A percentile compares a stretch with the other conserved stretches of the same genome.
phyloP scores from a whole-genome alignment of 2,113 vertebrate genomes.

The Anarrhichthys ocellatus region DNA sequence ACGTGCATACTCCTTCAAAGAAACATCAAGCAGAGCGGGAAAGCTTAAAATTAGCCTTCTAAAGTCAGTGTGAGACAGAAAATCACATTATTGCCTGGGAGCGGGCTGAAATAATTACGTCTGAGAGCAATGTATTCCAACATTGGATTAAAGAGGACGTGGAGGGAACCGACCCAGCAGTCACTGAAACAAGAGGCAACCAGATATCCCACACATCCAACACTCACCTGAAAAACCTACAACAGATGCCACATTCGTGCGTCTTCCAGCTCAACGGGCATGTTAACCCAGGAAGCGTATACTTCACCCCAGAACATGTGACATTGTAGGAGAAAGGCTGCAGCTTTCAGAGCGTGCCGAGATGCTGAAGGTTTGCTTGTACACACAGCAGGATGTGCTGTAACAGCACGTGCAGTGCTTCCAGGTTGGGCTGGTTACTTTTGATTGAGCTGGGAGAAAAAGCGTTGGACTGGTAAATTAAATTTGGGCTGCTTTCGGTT shows the following conservation, averaged over 20 bases:
- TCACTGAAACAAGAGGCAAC: constrained; percentile 26
- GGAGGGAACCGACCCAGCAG: constrained; percentile 29
- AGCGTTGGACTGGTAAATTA: background rate
- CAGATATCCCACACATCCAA: constrained; percentile 3
- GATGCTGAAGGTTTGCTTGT: background rate
- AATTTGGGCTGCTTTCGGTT: background rate
- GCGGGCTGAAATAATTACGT: constrained; percentile 57
- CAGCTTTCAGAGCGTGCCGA: background rate
- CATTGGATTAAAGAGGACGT: constrained; percentile 43
- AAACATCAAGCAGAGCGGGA: constrained; percentile 45
- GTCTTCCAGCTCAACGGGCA: constrained; percentile 16
- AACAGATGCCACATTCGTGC: constrained; percentile 7
- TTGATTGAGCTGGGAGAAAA: background rate
- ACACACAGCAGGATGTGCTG: background rate
- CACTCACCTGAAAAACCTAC: background rate
- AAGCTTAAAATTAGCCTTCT: constrained; percentile 53
- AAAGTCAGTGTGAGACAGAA: constrained; percentile 47
- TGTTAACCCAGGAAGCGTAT: background rate
- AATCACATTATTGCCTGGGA: constrained; percentile 44
- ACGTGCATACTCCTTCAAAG: constrained; percentile 39
- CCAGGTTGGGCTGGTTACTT: background rate
- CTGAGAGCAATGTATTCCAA: constrained; percentile 42
- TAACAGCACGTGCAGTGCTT: background rate
- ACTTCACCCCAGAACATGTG: background rate
- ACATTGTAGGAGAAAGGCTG: constrained; percentile 2